Percentiles rank a stretch among this genome's conserved stretches.
Conservation (phyloP, 2,113 vertebrate species). For the Piprites chloris region DNA sequence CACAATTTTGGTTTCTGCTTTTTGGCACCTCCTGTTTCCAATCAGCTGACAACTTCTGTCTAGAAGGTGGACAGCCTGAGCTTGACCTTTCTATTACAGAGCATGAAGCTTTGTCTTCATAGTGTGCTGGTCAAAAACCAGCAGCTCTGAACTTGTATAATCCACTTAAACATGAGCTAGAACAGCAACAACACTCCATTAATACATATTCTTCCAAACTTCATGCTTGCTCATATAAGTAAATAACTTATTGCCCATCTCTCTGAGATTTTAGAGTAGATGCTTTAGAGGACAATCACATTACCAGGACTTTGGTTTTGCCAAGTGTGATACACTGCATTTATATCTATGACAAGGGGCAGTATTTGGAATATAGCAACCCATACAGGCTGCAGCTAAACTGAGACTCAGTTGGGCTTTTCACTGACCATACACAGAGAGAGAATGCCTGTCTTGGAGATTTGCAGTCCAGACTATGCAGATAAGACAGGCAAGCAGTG, state of each 20-base stretch:
- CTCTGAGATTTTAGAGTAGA: not conserved
- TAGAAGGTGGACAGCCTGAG: not conserved
- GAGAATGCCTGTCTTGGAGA: not conserved
- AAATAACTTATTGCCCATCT: not conserved
- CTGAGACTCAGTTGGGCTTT: not conserved
- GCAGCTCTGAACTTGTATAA: not conserved
- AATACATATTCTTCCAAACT: not conserved
- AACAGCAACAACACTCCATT: not conserved
- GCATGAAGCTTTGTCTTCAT: not conserved
- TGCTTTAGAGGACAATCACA: not conserved
- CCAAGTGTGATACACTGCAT: not conserved
- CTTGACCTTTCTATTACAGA: not conserved
- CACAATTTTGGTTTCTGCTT: not conserved
- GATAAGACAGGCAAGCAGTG: not conserved
- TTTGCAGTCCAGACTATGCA: not conserved
- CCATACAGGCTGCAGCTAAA: not conserved
- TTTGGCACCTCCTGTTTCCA: not conserved
- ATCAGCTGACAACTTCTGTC: not conserved
- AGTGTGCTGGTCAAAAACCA: not conserved
- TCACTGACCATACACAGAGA: not conserved
- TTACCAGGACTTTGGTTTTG: not conserved
- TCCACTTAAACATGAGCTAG: not conserved
- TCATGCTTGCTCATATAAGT: not conserved
- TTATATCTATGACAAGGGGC: not conserved
- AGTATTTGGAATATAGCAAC: not conserved